Conservation (phyloP, 2,797 vertebrate genomes). For the Bovichtus variegatus region DNA sequence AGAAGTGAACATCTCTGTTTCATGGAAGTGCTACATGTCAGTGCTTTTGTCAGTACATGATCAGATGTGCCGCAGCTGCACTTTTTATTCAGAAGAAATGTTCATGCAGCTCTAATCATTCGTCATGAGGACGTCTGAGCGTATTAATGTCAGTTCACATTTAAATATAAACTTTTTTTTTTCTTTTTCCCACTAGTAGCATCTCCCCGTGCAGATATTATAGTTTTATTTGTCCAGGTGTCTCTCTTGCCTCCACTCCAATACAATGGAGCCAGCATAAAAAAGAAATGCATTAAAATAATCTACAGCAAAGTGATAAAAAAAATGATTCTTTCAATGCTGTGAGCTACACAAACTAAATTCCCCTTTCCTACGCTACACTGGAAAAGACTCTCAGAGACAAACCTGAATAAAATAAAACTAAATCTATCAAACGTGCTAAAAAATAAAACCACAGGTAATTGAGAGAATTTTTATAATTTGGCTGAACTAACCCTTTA, state of each 20-base stretch:
- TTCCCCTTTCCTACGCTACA: too few relatives aligned
- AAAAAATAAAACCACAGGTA: background rate
- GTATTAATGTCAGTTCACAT: background rate
- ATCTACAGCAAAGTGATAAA: too few relatives aligned
- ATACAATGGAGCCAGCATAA: too few relatives aligned
- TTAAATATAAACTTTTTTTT: too few relatives aligned
- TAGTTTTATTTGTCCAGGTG: too few relatives aligned
- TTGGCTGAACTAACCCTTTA: background rate
- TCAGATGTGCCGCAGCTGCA: background rate
- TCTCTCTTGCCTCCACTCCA: too few relatives aligned
- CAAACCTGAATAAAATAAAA: constrained; percentile 25
- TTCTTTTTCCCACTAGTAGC: too few relatives aligned
- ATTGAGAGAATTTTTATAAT: background rate
- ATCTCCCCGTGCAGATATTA: too few relatives aligned
- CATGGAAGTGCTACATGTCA: constrained; percentile 21
- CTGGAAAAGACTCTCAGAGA: background rate
- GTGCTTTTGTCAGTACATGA: background rate
- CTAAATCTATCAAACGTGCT: background rate
- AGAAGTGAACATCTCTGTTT: constrained; percentile 43
- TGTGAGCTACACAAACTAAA: too few relatives aligned
- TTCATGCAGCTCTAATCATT: background rate
- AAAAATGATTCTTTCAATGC: too few relatives aligned
- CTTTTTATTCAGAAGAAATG: background rate
- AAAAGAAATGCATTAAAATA: too few relatives aligned
- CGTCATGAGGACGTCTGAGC: too few relatives aligned